Conservation (phyloP, 2,888 invertebrate species). For the Smittia sp. region DNA sequence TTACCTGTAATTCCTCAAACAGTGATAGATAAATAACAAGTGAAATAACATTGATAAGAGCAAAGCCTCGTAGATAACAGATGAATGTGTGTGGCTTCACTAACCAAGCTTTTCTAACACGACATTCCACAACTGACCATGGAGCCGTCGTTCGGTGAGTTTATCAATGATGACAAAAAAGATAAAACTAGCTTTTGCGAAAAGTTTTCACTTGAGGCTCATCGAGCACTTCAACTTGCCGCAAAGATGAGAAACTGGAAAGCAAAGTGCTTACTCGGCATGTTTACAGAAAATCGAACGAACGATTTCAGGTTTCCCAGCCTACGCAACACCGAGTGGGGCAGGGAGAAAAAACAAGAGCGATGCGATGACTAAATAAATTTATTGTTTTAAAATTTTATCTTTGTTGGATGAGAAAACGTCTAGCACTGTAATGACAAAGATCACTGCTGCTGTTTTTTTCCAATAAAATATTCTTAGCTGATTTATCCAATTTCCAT, state of each 20-base stretch:
- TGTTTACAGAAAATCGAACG: not conserved
- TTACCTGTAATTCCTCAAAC: conserved; percentile 36
- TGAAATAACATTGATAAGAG: not conserved
- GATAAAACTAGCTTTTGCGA: not conserved
- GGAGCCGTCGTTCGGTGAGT: conserved; percentile 5
- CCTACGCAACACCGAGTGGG: conserved; percentile 21
- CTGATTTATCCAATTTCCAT: too few relatives aligned
- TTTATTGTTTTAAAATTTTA: conserved; percentile 26
- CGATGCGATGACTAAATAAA: conserved; percentile 6
- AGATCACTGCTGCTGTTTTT: too few relatives aligned
- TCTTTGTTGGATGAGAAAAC: too few relatives aligned
- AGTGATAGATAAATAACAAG: not conserved
- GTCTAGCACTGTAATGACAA: too few relatives aligned
- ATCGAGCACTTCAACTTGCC: not conserved
- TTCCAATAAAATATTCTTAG: too few relatives aligned
- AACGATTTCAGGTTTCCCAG: conserved; percentile 31
- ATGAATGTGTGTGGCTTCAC: not conserved
- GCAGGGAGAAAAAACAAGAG: not conserved
- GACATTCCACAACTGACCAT: not conserved
- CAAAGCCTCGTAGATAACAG: not conserved
- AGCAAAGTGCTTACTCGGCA: not conserved
- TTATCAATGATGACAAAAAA: not conserved
- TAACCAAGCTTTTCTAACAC: not conserved
- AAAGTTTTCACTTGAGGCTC: not conserved
- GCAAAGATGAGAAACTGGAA: conserved; percentile 26